Evolutionary conservation across 2,888 invertebrate species (phyloP).

Genomic region (Pandemis corylana): DNA sequence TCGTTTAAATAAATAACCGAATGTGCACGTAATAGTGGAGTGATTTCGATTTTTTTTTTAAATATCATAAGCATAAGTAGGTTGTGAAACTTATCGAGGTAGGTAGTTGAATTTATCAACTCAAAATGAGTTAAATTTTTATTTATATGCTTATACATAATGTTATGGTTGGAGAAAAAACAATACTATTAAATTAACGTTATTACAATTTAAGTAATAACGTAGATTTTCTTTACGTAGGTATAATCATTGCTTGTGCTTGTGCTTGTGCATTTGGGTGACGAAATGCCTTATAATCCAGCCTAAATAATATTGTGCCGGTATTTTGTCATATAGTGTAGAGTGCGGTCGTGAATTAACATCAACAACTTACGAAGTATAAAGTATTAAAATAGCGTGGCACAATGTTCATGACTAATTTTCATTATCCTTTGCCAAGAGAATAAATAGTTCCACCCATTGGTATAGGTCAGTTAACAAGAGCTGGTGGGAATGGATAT

Average conservation of each 20-base stretch:
- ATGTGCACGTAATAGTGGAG: not conserved
- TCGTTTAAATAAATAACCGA: too few relatives aligned
- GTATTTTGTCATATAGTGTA: not conserved
- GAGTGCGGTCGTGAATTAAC: conserved; percentile 20
- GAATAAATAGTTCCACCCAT: conserved; percentile 17
- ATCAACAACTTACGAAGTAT: conserved; percentile 35
- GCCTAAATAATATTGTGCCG: conserved; percentile 14
- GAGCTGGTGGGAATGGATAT: too few relatives aligned
- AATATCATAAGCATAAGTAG: not conserved
- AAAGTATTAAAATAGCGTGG: conserved; percentile 37
- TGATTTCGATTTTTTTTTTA: not conserved
- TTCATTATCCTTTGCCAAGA: conserved; percentile 15
- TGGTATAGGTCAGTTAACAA: not conserved
- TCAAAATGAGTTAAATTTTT: too few relatives aligned
- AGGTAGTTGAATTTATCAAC: not conserved
- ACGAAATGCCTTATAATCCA: not conserved
- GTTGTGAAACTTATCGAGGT: not conserved
- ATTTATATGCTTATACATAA: too few relatives aligned
- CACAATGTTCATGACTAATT: conserved; percentile 37
- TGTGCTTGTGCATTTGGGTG: conserved; percentile 6
- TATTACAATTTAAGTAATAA: not conserved
- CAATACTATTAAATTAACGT: not conserved
- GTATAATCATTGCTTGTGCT: conserved; percentile 4
- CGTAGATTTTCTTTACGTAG: not conserved
- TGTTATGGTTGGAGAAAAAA: not conserved